Evolutionary conservation across 1,140 invertebrate genomes (phyloP), one percentile per base, ranked within the genome.

Genomic region (Drosophila orena): DNA sequence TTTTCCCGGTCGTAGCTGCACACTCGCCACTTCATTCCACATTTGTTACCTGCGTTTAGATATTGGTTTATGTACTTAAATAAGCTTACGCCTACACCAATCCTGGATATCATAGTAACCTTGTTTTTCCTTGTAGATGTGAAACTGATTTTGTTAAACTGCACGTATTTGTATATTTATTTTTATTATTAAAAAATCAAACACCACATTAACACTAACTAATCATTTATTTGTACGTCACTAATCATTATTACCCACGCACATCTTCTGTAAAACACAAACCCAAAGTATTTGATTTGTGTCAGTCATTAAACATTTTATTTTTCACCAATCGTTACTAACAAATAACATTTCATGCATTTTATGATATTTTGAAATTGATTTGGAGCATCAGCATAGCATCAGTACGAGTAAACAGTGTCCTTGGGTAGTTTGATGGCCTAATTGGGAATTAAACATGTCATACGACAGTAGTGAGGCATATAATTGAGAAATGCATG

Each of bases 401-500:
- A 22, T 43, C 27, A 24, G 11, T n/a, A 12, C 14, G 49, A 44
- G 50, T 22, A n/a, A n/a, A 46, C 17, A 38, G 30, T 35, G 40
- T 46, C 20, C 40, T 38, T 8, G 30, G 15, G 34, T 37, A 34
- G 20, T 46, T 64, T 12, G 20, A n/a, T 34, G 2, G 14, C 8
- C 17, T 4, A 52, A 42, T 42, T 27, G 10, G 12, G 34, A 35
- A 61, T 49, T 35, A 40, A 34, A 6, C 55, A 37, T 24, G 4
- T 5, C 37, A n/a, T 15, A 20, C 22, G 5, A 20, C 24, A 15
- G 56, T 35, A 54, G 14, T 30, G 44, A 57, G 22, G 43, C 47
- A 66, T 54, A 64, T 38, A 81, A 62, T 75, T 79, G 47, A 62
- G 37, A 90, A 81, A 83, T 81, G 90, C 86, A 89, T 91, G 89